phyloP scores from a whole-genome alignment of 2,797 vertebrate species.

The Salmo trutta region DNA sequence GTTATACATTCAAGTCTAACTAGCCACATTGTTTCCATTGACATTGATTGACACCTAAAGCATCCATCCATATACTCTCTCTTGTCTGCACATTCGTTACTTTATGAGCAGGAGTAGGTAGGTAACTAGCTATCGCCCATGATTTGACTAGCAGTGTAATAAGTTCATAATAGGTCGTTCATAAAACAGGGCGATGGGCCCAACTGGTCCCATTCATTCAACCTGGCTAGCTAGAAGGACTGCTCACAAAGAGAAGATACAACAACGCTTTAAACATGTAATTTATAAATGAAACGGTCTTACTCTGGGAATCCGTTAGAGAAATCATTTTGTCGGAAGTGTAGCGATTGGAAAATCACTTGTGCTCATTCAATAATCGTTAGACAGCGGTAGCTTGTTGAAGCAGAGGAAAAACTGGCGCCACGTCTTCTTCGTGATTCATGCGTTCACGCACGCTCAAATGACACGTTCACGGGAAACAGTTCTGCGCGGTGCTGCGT shows the following conservation, averaged over 20 bases:
- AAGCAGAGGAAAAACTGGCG: constrained; percentile 36
- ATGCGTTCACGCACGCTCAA: background rate
- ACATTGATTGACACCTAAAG: background rate
- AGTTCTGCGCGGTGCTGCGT: background rate
- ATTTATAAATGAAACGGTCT: constrained; percentile 61
- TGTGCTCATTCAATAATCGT: background rate
- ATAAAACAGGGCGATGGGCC: background rate
- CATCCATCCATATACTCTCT: background rate
- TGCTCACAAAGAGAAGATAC: background rate
- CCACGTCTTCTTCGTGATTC: constrained; percentile 43
- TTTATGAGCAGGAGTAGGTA: background rate
- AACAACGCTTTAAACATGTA: constrained; percentile 9
- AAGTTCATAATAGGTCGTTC: background rate
- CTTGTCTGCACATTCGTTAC: background rate
- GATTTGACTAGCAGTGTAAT: background rate
- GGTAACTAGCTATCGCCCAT: background rate
- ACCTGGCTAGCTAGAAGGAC: background rate
- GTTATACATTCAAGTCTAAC: no score
- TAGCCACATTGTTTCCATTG: background rate
- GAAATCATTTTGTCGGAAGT: constrained; percentile 83
- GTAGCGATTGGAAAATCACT: background rate
- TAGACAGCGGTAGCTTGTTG: background rate
- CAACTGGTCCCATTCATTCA: constrained; percentile 24
- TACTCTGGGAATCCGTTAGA: constrained; percentile 93
- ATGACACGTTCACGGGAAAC: background rate